Evolutionary conservation across 2,113 vertebrate species (phyloP), one percentile per base, ranked within the genome.

Genomic region (Phycodurus eques): DNA sequence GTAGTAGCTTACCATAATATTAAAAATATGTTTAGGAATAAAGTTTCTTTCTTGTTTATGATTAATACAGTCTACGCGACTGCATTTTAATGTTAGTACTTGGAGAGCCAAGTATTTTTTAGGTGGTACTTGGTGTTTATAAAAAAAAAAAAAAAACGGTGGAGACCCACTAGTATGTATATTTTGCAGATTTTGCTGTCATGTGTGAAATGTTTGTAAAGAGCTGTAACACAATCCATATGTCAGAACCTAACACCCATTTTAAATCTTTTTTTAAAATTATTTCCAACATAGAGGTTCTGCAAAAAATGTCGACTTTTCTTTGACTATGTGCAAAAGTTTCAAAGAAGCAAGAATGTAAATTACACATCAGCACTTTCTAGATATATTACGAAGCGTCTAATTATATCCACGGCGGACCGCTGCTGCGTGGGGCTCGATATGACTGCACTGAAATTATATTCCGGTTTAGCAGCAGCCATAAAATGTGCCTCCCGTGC

Each of bases 361-460:
- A 66, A 66, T 66, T 46, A 66, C 43, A 66, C 64, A 46, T 46
- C 64, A 65, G 63, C 63, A 65, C 42, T 65, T 65, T 65, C 63
- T 65, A 5, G 1, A 44, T 44, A 44, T 46, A 46, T 65, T 44
- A 31, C 8, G 2, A 47, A 66, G 13, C 44, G 14, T 66, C 64
- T 66, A 39, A 68, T 76, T 47, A 15, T 12, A 27, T 35, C 15
- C 19, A 43, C 14, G 14, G 0, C 20, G 11, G 59, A 43, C 8
- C 31, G n/a, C n/a, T 44, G 35, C 15, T 56, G 20, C n/a, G 43
- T 11, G 42, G 13, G 43, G 12, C 64, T 66, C 0, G n/a, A 66
- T 33, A 15, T 43, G 20, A 42, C 54, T 33, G 20, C 68, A 19
- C 35, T 43, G 57, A 27, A 77, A 74, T 60, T 20, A 11, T 46